Conservation (phyloP, 2,888 invertebrate genomes). For the Pollenia angustigena region DNA sequence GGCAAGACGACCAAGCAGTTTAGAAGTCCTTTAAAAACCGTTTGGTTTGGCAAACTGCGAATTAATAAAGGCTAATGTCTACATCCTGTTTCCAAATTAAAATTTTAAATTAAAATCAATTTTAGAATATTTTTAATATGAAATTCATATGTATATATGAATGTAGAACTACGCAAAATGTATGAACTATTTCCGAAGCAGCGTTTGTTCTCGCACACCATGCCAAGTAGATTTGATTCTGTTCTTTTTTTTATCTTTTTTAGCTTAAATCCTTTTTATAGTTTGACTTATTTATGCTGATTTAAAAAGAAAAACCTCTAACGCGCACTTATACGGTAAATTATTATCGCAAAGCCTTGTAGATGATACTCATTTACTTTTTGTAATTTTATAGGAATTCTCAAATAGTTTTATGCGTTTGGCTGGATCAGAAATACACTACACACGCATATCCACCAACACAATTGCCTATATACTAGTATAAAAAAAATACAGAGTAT, state of each 20-base stretch:
- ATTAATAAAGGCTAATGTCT: too few species aligned
- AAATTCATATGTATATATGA: too few species aligned
- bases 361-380: slow-evolving; percentile 47
- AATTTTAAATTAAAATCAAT: too few species aligned
- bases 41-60: too few species aligned
- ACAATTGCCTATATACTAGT: not conserved
- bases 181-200: not conserved
- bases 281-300: slow-evolving; percentile 80
- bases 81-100: too few species aligned
- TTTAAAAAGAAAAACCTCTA: slow-evolving; percentile 20
- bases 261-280: slow-evolving; percentile 46
- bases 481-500: slow-evolving; percentile 5
- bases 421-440: slow-evolving; percentile 7
- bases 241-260: slow-evolving; percentile 70
- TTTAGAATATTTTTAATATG: not conserved
- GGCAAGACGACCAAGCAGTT: too few species aligned
- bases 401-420: slow-evolving; percentile 69
- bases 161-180: not conserved
- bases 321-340: not conserved
- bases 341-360: slow-evolving; percentile 34
- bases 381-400: slow-evolving; percentile 50
- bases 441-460: not conserved
- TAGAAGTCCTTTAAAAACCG: too few species aligned
- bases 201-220: not conserved
- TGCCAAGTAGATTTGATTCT: slow-evolving; percentile 22